Conservation (phyloP, 30 jellyfish, hydroid and myxozoan genomes). For the Phacellophora camtschatica region DNA sequence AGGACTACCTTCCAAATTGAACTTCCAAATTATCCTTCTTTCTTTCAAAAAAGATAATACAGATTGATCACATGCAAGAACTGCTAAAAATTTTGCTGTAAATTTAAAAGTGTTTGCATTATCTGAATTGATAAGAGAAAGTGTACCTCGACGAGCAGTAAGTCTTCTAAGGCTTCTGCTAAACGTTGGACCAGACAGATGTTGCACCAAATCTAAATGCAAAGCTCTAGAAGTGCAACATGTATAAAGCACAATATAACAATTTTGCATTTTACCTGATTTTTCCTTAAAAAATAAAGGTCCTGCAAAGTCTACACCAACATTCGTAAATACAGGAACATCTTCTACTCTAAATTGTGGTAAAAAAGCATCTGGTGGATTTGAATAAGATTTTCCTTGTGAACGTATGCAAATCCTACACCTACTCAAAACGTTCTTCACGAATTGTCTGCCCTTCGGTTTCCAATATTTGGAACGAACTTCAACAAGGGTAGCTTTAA, state of each 20-base stretch:
- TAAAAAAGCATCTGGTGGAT: slow-evolving; percentile 24
- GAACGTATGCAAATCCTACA: slow-evolving; percentile 24
- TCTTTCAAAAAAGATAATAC: neutral
- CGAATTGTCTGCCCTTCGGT: slow-evolving; percentile 39
- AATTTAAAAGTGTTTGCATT: slow-evolving; percentile 31
- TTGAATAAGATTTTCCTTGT: slow-evolving; percentile 4
- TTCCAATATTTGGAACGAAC: slow-evolving; percentile 47
- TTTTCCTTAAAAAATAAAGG: slow-evolving; percentile 17
- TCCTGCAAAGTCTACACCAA: slow-evolving; percentile 31
- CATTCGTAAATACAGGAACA: slow-evolving; percentile 4
- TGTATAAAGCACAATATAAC: slow-evolving; percentile 2
- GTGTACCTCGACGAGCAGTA: slow-evolving; percentile 45
- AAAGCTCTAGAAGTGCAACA: slow-evolving; percentile 20
- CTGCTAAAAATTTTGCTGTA: neutral
- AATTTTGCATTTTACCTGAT: neutral
- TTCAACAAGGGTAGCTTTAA: slow-evolving; percentile 43
- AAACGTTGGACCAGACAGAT: slow-evolving; percentile 7
- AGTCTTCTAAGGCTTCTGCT: neutral
- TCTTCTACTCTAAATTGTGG: slow-evolving; percentile 51
- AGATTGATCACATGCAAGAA: neutral
- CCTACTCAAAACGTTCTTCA: neutral
- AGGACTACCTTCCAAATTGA: neutral
- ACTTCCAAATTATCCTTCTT: neutral
- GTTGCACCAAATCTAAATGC: slow-evolving; percentile 8
- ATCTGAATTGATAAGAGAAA: slow-evolving; percentile 21